Evolutionary conservation across 2,797 vertebrate genomes (phyloP).

Genomic region (Anas capensis): DNA sequence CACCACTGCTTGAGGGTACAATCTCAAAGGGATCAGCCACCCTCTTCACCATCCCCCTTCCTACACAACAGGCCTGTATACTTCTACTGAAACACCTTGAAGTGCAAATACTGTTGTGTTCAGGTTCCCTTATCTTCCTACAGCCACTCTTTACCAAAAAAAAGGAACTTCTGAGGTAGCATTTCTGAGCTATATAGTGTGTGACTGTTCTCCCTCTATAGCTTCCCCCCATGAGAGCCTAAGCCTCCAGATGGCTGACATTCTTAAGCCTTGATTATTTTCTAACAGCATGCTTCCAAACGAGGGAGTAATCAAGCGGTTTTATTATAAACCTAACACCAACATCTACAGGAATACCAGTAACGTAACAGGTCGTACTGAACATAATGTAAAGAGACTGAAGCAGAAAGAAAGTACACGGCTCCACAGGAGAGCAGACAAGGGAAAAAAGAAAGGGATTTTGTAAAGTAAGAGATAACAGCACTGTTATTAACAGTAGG

Average conservation of each 20-base stretch:
- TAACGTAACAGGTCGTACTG: neutral
- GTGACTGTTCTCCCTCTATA: neutral
- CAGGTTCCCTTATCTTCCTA: neutral
- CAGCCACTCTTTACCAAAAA: neutral
- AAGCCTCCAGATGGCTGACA: neutral
- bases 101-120: neutral
- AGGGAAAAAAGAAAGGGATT: neutral
- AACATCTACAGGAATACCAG: neutral
- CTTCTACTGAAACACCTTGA: neutral
- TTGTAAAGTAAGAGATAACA: neutral
- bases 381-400: neutral
- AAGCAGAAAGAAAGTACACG: neutral
- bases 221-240: neutral
- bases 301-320: neutral
- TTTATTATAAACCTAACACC: neutral
- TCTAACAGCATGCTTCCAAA: neutral
- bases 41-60: neutral
- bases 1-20: neutral
- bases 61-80: accelerated
- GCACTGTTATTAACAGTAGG: neutral
- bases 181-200: neutral
- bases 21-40: neutral
- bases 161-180: neutral
- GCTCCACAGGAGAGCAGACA: neutral
- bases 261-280: neutral